phyloP scores from a whole-genome alignment of 1,140 invertebrate genomes.

The Eupeodes corollae region DNA sequence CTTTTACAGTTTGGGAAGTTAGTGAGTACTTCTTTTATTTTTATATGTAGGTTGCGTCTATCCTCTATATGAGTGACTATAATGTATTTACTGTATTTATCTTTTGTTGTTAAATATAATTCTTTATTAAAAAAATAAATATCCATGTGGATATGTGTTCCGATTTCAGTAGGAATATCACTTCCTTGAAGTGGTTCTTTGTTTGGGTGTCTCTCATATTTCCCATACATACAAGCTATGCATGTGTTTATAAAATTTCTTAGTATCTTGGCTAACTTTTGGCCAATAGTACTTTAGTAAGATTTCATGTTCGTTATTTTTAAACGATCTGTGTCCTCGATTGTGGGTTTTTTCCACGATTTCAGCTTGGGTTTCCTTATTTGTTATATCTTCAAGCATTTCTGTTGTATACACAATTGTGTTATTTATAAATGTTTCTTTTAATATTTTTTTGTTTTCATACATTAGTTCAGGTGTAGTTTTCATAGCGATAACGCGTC shows the following conservation, averaged over 20 bases:
- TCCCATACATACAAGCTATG: too few species aligned
- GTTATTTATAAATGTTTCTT: background rate
- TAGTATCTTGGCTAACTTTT: slow-evolving; percentile 1
- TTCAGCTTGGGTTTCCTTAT: slow-evolving; percentile 1
- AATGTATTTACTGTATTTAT: too few species aligned
- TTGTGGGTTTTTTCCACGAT: background rate
- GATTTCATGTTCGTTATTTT: slow-evolving; percentile 4
- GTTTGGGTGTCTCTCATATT: too few species aligned
- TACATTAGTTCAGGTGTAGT: slow-evolving; percentile 2
- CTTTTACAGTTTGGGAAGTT: too few species aligned
- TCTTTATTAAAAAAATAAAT: too few species aligned
- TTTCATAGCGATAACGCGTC: background rate
- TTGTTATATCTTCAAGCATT: background rate
- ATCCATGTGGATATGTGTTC: too few species aligned
- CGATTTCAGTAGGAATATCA: too few species aligned
- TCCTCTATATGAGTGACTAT: too few species aligned
- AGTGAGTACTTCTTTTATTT: too few species aligned
- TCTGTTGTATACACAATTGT: background rate
- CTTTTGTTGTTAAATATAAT: too few species aligned
- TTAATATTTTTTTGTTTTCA: slow-evolving; percentile 1
- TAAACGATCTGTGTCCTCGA: slow-evolving; percentile 6
- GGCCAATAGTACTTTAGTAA: slow-evolving; percentile 6
- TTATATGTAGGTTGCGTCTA: too few species aligned
- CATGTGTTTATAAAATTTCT: background rate
- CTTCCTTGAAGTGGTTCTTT: too few species aligned